phyloP scores from a whole-genome alignment of 2,797 vertebrate genomes.

The Notoglanidium macrostoma region DNA sequence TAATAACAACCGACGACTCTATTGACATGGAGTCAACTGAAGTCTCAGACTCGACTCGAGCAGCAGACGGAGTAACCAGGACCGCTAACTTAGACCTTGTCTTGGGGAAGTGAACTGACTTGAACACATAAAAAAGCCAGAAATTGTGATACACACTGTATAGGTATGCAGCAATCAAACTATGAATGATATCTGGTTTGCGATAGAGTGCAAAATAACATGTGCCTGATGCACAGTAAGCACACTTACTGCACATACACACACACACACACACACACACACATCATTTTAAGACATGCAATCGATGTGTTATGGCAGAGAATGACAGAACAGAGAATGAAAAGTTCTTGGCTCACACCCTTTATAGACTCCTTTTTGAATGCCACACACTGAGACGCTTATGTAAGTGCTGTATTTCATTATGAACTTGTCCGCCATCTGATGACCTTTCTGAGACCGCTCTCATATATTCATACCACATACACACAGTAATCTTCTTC shows the following conservation, averaged over 20 bases:
- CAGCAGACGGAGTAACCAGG: neutral
- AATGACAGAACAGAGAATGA: constrained; percentile 39
- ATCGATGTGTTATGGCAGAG: neutral
- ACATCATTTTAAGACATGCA: neutral
- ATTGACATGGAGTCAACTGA: neutral
- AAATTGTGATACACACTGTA: neutral
- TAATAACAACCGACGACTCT: neutral
- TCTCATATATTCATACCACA: constrained; percentile 45
- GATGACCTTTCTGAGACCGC: constrained; percentile 51
- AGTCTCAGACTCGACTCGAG: neutral
- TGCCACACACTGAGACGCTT: constrained; percentile 28
- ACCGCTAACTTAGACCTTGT: neutral
- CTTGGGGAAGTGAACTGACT: neutral
- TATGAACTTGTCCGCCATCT: constrained; percentile 46
- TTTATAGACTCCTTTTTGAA: constrained; percentile 27
- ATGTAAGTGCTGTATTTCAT: constrained; percentile 53
- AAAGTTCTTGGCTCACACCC: constrained; percentile 29
- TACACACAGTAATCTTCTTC: constrained; percentile 51
- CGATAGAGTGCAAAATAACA: neutral
- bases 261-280: neutral
- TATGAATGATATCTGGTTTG: constrained; percentile 4
- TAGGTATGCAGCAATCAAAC: neutral
- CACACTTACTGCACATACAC: neutral
- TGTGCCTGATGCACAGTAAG: neutral
- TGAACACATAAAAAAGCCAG: neutral